A percentile compares a stretch with the other conserved stretches of the same genome.
These are phyloP conservation scores for Suricata suricatta DNA, from an alignment of 2,113 vertebrate species.

Conservation along the genomic window DNA sequence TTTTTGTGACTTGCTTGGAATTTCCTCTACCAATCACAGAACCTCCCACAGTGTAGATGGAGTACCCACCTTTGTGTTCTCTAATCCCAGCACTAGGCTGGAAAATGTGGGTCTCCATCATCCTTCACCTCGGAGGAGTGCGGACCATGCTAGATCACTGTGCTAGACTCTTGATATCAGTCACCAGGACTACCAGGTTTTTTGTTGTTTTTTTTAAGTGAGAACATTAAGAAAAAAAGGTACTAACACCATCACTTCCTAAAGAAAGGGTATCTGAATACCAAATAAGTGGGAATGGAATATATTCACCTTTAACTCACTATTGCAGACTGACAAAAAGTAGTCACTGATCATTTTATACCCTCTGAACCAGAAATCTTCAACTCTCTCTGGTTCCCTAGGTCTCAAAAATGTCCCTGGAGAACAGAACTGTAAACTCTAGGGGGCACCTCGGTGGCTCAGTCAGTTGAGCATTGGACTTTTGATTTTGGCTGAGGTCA, in stretches of 20 bases:
- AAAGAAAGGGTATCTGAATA: neutral
- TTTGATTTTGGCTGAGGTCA: too few species aligned
- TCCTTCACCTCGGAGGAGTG: neutral
- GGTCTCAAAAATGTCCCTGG: neutral
- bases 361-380: neutral
- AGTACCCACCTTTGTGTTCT: neutral
- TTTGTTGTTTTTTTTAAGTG: neutral
- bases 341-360: neutral
- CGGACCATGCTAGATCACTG: neutral
- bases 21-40: conserved; percentile 42
- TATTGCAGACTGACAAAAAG: neutral
- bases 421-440: neutral
- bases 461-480: too few species aligned
- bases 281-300: neutral
- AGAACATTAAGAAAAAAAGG: neutral
- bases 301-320: neutral
- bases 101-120: neutral
- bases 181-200: neutral
- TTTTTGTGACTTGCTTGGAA: conserved; percentile 72
- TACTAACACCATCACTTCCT: neutral
- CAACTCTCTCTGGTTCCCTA: neutral
- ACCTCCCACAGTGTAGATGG: neutral
- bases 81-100: too few species aligned
- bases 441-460: neutral
- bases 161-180: neutral